Conservation (phyloP, 1,140 invertebrate species). For the Chironomus striatipennis region DNA sequence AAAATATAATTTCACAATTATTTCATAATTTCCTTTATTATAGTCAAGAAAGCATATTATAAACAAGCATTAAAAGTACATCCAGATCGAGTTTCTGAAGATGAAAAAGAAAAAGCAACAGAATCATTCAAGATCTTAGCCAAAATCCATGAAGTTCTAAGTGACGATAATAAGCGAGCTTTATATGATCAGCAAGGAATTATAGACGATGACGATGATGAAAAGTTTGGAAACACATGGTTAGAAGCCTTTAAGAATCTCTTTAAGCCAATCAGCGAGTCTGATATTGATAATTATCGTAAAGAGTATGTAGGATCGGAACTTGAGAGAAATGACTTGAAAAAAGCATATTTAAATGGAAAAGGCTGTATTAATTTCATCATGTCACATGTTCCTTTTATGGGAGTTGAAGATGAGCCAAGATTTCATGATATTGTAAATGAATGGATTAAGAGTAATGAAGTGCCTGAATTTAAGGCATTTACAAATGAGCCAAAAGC, state of each 20-base stretch:
- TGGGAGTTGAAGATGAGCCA: slow-evolving; percentile 71
- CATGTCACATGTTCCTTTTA: slow-evolving; percentile 76
- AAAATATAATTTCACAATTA: neutral
- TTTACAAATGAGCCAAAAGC: slow-evolving; percentile 70
- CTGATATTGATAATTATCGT: slow-evolving; percentile 82
- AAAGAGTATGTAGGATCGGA: slow-evolving; percentile 74
- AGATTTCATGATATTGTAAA: slow-evolving; percentile 60
- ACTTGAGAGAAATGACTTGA: slow-evolving; percentile 65
- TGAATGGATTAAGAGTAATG: slow-evolving; percentile 66
- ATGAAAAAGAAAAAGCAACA: slow-evolving; percentile 71
- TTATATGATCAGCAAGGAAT: slow-evolving; percentile 84
- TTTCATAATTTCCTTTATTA: slow-evolving; percentile 32
- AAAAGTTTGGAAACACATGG: slow-evolving; percentile 66
- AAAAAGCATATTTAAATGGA: slow-evolving; percentile 55
- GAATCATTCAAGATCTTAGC: slow-evolving; percentile 91
- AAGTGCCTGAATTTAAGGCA: slow-evolving; percentile 66
- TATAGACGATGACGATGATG: slow-evolving; percentile 65
- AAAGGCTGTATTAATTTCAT: slow-evolving; percentile 90
- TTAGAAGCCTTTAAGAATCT: slow-evolving; percentile 74
- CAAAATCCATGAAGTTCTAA: slow-evolving; percentile 78
- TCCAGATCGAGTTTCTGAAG: slow-evolving; percentile 77
- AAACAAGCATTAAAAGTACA: slow-evolving; percentile 81
- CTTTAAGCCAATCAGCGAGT: slow-evolving; percentile 75
- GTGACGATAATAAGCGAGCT: slow-evolving; percentile 70
- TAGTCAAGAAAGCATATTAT: slow-evolving; percentile 90